A percentile compares a stretch with the other conserved stretches of the same genome.
phyloP scores from a whole-genome alignment of 2,113 vertebrate genomes.

The Pteruthius melanotis region DNA sequence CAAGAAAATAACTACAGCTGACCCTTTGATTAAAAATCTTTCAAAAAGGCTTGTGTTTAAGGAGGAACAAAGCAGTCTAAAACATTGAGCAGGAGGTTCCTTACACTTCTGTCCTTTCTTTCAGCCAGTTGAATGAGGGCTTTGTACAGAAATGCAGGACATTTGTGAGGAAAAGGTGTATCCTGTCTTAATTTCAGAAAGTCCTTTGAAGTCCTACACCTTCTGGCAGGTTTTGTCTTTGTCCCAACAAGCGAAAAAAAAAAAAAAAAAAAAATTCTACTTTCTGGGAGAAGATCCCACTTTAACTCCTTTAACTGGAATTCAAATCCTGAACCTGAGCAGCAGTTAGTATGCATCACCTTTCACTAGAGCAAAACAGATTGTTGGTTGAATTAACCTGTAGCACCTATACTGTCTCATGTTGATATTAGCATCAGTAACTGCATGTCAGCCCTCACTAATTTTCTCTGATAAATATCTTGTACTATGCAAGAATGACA shows the following conservation, averaged over 20 bases:
- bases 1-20: not conserved
- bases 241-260: not conserved
- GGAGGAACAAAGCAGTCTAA: not conserved
- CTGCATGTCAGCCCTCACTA: not conserved
- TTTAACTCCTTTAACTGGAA: not conserved
- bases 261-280: not conserved
- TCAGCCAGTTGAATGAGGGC: not conserved
- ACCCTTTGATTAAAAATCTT: not conserved
- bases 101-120: not conserved
- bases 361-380: not conserved
- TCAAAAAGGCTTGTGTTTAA: not conserved
- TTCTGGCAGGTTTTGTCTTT: not conserved
- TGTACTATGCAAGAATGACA: not conserved
- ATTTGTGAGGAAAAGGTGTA: not conserved
- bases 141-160: not conserved
- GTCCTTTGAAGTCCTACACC: not conserved
- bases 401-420: not conserved
- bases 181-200: not conserved
- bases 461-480: not conserved
- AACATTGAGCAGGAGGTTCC: not conserved
- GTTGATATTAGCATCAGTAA: not conserved
- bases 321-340: not conserved
- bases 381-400: not conserved
- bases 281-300: not conserved
- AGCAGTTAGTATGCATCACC: not conserved